Base-by-base conservation (phyloP, 2,888 invertebrate genomes). In the Willowsia nigromaculata region DNA sequence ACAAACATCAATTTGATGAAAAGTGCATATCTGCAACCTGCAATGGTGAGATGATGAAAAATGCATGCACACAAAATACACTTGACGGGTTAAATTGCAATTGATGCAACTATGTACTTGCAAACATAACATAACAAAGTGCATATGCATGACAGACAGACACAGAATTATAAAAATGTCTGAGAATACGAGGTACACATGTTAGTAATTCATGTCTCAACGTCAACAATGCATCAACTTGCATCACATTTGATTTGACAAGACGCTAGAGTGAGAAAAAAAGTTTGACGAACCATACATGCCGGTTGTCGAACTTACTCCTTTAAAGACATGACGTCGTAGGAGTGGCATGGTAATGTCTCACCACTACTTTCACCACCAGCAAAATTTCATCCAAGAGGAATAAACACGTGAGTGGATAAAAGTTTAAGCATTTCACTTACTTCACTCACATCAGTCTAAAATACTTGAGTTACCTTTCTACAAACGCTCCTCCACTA, bases 221-320 rank as follows among this genome's bases (percentile, higher is more conserved):
- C 74, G 33, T 65, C 37, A 65, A 37, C 74, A 74, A 74, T 47
- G 43, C 27, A 74, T 74, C 43, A 74, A 62, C 15, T 30, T 62
- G 62, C 62, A 62, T 62, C 6, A 62, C 27, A 30, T 22, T 71
- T 22, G 11, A 22, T 18, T 47, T 74, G 74, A 74, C 27, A 47
- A n/a, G 30, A 74, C 7, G 40, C n/a, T n/a, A 40, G 9, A 25
- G 6, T 43, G 37, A 78, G 22, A 43, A 47, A 56, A 43, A 81
- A 84, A 27, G 84, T 85, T 85, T 85, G 84, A 85, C 50, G 84
- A 85, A 85, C 84, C 37, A 47, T n/a, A 30, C 59, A 85, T 40
- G 9, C 59, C 74, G 84, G 84, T 85, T 85, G 71, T 74, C 84
- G 84, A 85, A 85, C 84, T 65, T 59, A 47, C 27, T 74, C 47